Percentiles rank a stretch among this genome's conserved stretches.
Evolutionary conservation across 2,113 vertebrate genomes (phyloP).

Genomic region (Gallinago media): DNA sequence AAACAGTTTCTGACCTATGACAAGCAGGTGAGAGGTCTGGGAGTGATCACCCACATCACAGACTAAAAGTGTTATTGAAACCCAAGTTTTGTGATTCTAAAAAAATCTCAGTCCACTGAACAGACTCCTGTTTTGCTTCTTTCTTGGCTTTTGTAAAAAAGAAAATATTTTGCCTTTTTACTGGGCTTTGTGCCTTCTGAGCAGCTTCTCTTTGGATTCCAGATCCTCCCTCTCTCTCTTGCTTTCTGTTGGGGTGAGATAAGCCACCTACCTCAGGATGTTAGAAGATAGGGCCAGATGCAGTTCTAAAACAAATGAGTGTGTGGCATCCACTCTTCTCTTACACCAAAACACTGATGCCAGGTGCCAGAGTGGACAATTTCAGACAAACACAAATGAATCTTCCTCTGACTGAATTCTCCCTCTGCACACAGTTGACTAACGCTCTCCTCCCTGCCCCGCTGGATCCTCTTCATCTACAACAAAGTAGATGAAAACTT

Average conservation of each 20-base stretch:
- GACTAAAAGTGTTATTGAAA: background rate
- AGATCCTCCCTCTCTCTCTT: background rate
- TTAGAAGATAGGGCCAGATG: background rate
- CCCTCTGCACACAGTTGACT: background rate
- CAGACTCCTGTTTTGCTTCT: background rate
- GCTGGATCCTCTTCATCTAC: background rate
- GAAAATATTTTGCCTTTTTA: background rate
- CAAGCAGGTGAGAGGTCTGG: constrained; percentile 81
- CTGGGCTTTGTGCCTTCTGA: background rate
- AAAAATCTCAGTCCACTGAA: background rate
- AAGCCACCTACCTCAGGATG: background rate
- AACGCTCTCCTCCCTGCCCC: background rate
- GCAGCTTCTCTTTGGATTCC: background rate
- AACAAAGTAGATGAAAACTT: background rate
- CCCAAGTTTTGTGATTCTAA: background rate
- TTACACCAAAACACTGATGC: background rate
- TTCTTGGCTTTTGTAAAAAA: background rate
- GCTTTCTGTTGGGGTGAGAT: background rate
- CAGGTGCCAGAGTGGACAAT: background rate
- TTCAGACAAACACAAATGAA: background rate
- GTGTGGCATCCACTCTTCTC: background rate
- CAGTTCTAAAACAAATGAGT: background rate
- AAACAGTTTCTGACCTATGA: constrained; percentile 89
- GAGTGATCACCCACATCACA: background rate
- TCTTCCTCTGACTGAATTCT: background rate